Percentiles rank a stretch among this genome's conserved stretches.
phyloP scores from a whole-genome alignment of 1,140 invertebrate genomes.

The Philopotamus ludificatus region DNA sequence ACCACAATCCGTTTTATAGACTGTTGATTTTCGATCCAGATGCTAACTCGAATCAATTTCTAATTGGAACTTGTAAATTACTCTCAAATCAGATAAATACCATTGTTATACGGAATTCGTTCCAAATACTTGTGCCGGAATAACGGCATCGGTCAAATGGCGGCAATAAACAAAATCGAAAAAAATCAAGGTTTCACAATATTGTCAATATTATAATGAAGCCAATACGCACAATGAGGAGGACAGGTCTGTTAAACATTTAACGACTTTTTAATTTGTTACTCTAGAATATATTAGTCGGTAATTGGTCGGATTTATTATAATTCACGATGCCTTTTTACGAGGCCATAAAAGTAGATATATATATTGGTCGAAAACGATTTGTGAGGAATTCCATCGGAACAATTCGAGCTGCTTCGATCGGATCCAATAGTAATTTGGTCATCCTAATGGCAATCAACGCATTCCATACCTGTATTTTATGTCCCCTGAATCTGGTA shows the following conservation, averaged over 20 bases:
- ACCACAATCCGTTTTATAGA: too few species aligned
- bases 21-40: too few species aligned
- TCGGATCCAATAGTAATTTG: conserved; percentile 10
- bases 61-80: too few species aligned
- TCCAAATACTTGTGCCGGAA: too few species aligned
- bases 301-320: conserved; percentile 22
- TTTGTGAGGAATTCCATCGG: conserved; percentile 11
- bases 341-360: conserved; percentile 21
- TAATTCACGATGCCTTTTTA: conserved; percentile 26
- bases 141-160: background rate
- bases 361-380: conserved; percentile 15
- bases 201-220: background rate
- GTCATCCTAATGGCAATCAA: background rate
- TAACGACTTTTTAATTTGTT: conserved; percentile 25
- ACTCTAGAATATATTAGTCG: conserved; percentile 8
- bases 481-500: too few species aligned
- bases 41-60: too few species aligned
- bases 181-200: background rate
- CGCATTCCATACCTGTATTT: too few species aligned
- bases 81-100: too few species aligned
- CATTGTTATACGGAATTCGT: too few species aligned
- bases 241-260: conserved; percentile 20
- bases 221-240: background rate
- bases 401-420: conserved; percentile 15
- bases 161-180: too few species aligned